A percentile compares a stretch with the other conserved stretches of the same genome.
phyloP scores from a whole-genome alignment of 2,888 invertebrate genomes.

The Coleophora deauratella region DNA sequence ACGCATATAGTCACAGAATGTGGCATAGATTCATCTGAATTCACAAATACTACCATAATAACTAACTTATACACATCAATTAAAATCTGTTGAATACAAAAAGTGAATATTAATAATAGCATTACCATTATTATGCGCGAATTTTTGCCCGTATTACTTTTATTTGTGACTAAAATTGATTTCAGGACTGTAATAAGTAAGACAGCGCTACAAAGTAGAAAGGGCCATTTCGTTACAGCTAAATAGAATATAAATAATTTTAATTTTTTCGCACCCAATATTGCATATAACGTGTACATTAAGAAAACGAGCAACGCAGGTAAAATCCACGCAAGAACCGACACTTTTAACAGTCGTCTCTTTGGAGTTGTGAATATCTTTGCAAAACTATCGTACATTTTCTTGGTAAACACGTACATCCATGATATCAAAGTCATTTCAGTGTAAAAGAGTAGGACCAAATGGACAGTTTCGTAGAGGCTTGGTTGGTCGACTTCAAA shows the following conservation, averaged over 20 bases:
- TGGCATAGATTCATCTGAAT: conserved; percentile 12
- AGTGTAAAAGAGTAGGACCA: conserved; percentile 33
- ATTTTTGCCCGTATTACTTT: conserved; percentile 31
- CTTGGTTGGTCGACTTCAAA: conserved; percentile 15
- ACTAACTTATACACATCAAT: conserved; percentile 41
- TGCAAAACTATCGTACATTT: conserved; percentile 49
- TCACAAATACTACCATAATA: conserved; percentile 19
- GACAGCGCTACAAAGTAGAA: conserved; percentile 39
- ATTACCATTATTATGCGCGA: conserved; percentile 40
- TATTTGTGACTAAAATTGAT: conserved; percentile 35
- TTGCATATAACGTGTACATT: conserved; percentile 14
- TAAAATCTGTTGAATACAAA: conserved; percentile 49
- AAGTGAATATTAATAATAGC: conserved; percentile 43
- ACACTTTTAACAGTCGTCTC: conserved; percentile 31
- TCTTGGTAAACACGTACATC: conserved; percentile 55
- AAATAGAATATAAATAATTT: conserved; percentile 28
- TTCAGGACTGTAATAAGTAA: conserved; percentile 37
- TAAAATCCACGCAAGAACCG: conserved; percentile 36
- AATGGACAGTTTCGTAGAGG: conserved; percentile 21
- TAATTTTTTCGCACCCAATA: conserved; percentile 14
- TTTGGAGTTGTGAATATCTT: conserved; percentile 35
- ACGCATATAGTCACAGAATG: conserved; percentile 12
- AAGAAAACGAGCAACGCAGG: conserved; percentile 27
- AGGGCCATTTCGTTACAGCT: conserved; percentile 47
- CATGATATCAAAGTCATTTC: conserved; percentile 45